Base-by-base conservation (phyloP, 2,113 vertebrate species). In the Caloenas nicobarica region DNA sequence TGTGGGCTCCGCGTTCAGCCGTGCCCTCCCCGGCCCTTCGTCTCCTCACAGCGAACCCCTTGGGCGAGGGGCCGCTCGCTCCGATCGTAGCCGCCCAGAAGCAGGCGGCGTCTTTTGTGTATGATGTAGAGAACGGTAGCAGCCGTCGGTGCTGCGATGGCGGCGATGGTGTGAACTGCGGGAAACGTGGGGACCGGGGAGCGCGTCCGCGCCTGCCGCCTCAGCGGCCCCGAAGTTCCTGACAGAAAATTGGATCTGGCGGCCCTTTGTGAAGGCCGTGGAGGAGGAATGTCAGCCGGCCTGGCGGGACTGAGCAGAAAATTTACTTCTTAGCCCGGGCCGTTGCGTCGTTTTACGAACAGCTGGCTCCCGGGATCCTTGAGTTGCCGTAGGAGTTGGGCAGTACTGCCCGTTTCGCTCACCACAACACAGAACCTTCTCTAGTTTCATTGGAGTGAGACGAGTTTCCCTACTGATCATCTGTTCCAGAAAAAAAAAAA, bases 161-260 rank as follows among this genome's bases (percentile, higher is more conserved):
- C 48, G 11, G 25, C 11, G 28, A 3, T 1, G 36, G 13, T 6
- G 28, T 7, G 4, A 46, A 4, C 42, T 24, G 53, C 8, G 57
- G 56, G 5, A 14, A 64, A 16, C 29, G 2, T 1, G 46, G 50
- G 69, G 50, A 3, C 53, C 13, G 16, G 28, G 57, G 57, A 24
- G 15, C 0, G 24, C 26, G 0, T 19, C 28, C 13, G 2, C 4
- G 64, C 3, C 57, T 2, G 58, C 71, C 5, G 1, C 2, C 44
- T 12, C 33, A 5, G 40, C 57, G 7, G 23, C 1, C 2, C 6
- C 44, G n/a, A 19, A 33, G 42, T 5, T 15, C 13, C 34, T 38
- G 31, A 18, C 53, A 25, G 46, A 16, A 33, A 25, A 17, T 2
- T 1, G 50, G 64, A 24, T 13, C 65, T 11, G 40, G 26, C 65